Conservation (phyloP, 2,113 vertebrate genomes). For the Collichthys lucidus region DNA sequence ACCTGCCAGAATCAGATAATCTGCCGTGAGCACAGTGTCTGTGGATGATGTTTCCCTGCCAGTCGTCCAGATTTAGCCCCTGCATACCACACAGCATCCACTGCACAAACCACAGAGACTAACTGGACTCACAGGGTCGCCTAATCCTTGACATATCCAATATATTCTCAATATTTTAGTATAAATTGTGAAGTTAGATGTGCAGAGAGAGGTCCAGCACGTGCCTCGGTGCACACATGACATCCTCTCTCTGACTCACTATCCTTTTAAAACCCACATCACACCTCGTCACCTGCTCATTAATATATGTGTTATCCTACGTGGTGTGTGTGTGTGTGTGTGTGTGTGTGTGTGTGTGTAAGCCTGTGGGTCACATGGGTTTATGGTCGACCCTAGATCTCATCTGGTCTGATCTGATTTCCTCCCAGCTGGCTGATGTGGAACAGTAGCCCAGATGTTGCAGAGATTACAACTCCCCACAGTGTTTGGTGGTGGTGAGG, state of each 20-base stretch:
- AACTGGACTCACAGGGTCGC: not conserved
- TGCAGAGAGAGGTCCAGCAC: not conserved
- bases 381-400: constrained; percentile 48
- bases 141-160: not conserved
- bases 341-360: not conserved
- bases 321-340: constrained; percentile 15
- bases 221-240: constrained; percentile 8
- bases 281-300: constrained; percentile 17
- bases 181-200: not conserved
- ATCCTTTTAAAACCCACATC: constrained; percentile 27
- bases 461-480: constrained; percentile 63
- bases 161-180: not conserved
- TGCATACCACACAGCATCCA: not conserved
- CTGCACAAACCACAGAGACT: not conserved
- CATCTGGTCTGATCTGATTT: constrained; percentile 73
- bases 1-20: constrained; percentile 41
- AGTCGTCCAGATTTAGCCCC: not conserved
- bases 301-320: constrained; percentile 9
- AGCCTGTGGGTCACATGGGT: constrained; percentile 42
- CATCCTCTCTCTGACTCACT: constrained; percentile 22
- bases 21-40: constrained; percentile 6
- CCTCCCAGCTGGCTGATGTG: constrained; percentile 67
- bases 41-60: constrained; percentile 2
- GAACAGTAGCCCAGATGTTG: constrained; percentile 75
- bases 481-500: constrained; percentile 2